Percentiles rank a stretch among this genome's conserved stretches.
Evolutionary conservation across 2,797 vertebrate genomes (phyloP).

Genomic region (Sebastes cheni): DNA sequence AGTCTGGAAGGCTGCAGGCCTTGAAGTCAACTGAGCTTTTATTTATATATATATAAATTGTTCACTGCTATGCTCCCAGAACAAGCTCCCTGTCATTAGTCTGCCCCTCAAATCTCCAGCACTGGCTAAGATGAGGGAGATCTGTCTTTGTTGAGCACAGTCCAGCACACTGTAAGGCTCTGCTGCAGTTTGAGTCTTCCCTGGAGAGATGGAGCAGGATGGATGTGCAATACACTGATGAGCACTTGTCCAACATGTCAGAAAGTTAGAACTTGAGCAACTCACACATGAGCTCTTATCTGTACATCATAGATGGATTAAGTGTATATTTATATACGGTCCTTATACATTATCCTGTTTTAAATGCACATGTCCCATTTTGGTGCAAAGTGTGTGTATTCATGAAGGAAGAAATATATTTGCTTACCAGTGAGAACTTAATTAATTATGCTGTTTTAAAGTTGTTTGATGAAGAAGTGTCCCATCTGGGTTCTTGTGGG

Average conservation of each 20-base stretch:
- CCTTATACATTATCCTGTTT: background rate
- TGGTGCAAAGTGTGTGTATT: background rate
- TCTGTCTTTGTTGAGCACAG: conserved; percentile 60
- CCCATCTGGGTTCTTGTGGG: background rate
- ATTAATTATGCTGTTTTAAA: conserved; percentile 15
- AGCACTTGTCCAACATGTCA: conserved; percentile 69
- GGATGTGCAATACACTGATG: conserved; percentile 64
- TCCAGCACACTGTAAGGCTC: conserved; percentile 49
- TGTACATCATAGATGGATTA: background rate
- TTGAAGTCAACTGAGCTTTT: conserved; percentile 45
- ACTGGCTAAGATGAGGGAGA: conserved; percentile 51
- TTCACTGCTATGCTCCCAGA: conserved; percentile 53
- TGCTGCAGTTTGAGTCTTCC: conserved; percentile 58
- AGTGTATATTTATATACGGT: background rate
- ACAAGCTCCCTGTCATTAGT: conserved; percentile 61
- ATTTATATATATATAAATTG: conserved; percentile 25
- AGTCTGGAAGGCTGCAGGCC: conserved; percentile 44
- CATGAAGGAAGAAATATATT: background rate
- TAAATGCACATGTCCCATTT: background rate
- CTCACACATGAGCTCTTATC: background rate
- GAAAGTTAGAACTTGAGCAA: conserved; percentile 54
- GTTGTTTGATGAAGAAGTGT: background rate
- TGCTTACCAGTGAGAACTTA: background rate
- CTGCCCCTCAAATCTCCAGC: conserved; percentile 50
- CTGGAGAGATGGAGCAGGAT: conserved; percentile 43